These are phyloP conservation scores for Trachelus tabidus DNA, from an alignment of 2,888 invertebrate genomes.

Conservation along the genomic window DNA sequence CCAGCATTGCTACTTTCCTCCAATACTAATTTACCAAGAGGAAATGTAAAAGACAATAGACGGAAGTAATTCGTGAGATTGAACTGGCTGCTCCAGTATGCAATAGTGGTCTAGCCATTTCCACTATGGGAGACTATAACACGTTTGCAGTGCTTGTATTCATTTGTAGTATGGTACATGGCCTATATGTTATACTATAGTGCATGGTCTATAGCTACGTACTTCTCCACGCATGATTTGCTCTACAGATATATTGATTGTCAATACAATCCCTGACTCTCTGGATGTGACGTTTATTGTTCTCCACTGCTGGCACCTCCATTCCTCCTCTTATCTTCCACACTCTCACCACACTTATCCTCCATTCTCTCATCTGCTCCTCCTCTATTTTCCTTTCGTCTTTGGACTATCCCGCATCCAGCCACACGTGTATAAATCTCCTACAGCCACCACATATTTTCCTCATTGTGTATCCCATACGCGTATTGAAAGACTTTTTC, in stretches of 20 bases:
- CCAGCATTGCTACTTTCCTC: neutral
- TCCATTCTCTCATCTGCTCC: slow-evolving; percentile 8
- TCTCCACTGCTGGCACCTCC: neutral
- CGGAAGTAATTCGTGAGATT: neutral
- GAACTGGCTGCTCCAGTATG: neutral
- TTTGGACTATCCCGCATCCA: neutral
- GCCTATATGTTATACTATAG: neutral
- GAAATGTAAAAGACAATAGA: neutral
- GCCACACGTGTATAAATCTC: neutral
- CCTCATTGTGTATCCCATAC: neutral
- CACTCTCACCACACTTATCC: slow-evolving; percentile 7
- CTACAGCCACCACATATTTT: neutral
- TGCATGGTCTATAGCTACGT: neutral
- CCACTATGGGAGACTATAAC: no score
- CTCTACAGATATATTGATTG: slow-evolving; percentile 10
- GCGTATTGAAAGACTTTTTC: neutral
- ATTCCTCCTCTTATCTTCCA: slow-evolving; percentile 13
- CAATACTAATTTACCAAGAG: neutral
- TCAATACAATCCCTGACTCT: slow-evolving; percentile 7
- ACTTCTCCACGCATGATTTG: neutral
- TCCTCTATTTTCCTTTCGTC: neutral
- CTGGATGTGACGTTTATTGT: slow-evolving; percentile 17
- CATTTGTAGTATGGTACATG: neutral
- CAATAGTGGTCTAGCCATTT: no score
- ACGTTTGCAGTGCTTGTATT: neutral